phyloP scores from a whole-genome alignment of 2,113 vertebrate genomes.

The Holacanthus passer region DNA sequence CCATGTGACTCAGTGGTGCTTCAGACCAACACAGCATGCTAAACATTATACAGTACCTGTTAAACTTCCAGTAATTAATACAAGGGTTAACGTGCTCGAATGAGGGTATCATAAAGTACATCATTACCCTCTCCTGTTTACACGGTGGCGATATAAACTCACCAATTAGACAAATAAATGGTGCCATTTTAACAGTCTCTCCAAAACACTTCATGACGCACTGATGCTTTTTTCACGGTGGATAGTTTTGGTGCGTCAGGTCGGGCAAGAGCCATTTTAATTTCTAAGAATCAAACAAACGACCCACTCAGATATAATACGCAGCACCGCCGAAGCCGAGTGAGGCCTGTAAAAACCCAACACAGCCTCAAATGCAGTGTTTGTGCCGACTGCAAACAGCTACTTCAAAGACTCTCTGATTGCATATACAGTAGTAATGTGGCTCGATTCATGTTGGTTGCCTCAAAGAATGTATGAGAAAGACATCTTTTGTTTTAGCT shows the following conservation, averaged over 20 bases:
- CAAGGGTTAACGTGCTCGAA: neutral
- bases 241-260: slow-evolving; percentile 5
- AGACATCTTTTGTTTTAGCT: slow-evolving; percentile 58
- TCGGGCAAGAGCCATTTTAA: slow-evolving; percentile 29
- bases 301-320: slow-evolving; percentile 47
- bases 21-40: neutral
- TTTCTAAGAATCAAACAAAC: slow-evolving; percentile 55
- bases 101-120: neutral
- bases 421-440: slow-evolving; percentile 22
- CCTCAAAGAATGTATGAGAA: slow-evolving; percentile 52
- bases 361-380: neutral
- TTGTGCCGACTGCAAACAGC: slow-evolving; percentile 33
- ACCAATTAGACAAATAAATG: slow-evolving; percentile 40
- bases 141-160: slow-evolving; percentile 18
- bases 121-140: slow-evolving; percentile 31
- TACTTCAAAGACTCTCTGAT: slow-evolving; percentile 34
- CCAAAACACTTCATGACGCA: slow-evolving; percentile 6
- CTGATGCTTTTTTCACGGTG: slow-evolving; percentile 17
- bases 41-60: neutral
- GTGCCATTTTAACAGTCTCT: slow-evolving; percentile 20
- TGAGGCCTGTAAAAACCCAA: slow-evolving; percentile 41
- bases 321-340: slow-evolving; percentile 45
- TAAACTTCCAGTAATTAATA: slow-evolving; percentile 5
- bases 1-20: neutral
- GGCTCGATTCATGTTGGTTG: slow-evolving; percentile 16